phyloP scores from a whole-genome alignment of 2,113 vertebrate species.

The Gnathonemus echidnorhynchus region DNA sequence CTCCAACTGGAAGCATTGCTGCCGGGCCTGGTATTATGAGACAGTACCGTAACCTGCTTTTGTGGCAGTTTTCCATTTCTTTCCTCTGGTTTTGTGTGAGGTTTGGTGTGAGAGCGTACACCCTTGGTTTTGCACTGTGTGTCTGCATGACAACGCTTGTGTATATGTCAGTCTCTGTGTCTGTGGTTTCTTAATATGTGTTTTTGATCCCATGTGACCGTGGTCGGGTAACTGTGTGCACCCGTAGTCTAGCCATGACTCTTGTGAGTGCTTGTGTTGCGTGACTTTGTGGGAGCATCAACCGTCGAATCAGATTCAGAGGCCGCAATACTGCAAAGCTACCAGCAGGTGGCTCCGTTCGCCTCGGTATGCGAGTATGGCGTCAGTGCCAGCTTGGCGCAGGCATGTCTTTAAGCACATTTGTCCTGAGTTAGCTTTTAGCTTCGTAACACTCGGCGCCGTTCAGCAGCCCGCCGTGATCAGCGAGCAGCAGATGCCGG shows the following conservation, averaged over 20 bases:
- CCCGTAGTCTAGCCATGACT: background rate
- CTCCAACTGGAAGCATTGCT: slow-evolving; percentile 51
- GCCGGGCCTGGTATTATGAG: slow-evolving; percentile 29
- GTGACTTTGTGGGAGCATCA: background rate
- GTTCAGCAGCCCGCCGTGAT: background rate
- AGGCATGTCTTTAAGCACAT: background rate
- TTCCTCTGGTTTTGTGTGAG: slow-evolving; percentile 11
- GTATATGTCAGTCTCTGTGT: background rate
- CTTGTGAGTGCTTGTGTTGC: background rate
- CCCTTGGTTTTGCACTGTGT: slow-evolving; percentile 14
- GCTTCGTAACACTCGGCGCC: background rate
- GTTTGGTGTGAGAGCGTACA: background rate
- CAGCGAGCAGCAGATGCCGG: background rate
- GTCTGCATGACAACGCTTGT: background rate
- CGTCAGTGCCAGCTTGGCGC: background rate
- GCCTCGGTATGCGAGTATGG: background rate
- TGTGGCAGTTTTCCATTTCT: slow-evolving; percentile 26
- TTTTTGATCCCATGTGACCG: background rate
- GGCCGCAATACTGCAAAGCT: background rate
- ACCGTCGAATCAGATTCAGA: slow-evolving; percentile 22
- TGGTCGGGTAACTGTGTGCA: background rate
- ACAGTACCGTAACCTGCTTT: slow-evolving; percentile 26
- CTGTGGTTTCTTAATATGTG: background rate
- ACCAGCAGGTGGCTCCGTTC: background rate
- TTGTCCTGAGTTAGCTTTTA: background rate